These are phyloP conservation scores for Hypercompe scribonia DNA, from an alignment of 2,888 invertebrate genomes.

Conservation along the genomic window DNA sequence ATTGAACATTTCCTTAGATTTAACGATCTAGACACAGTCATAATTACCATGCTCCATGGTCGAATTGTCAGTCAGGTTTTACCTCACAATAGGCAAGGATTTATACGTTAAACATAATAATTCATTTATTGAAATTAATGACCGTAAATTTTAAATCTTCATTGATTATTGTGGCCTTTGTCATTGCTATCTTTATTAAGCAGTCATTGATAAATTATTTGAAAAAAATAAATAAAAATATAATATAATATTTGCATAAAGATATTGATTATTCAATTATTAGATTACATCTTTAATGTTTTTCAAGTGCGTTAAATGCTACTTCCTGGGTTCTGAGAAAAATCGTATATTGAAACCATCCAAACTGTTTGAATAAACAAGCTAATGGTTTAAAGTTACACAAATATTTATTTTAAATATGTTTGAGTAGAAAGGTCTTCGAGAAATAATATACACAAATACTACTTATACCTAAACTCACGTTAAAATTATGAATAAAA, in stretches of 20 bases:
- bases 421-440: no score
- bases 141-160: conserved; percentile 9
- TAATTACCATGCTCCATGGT: conserved; percentile 13
- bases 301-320: neutral
- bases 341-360: neutral
- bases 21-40: conserved; percentile 13
- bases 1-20: conserved; percentile 17
- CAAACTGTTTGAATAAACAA: no score
- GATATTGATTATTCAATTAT: neutral
- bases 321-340: neutral
- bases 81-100: conserved; percentile 10
- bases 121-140: conserved; percentile 12
- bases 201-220: neutral
- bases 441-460: no score
- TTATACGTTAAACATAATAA: conserved; percentile 7
- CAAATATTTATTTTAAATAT: no score
- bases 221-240: neutral
- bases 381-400: no score
- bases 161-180: conserved; percentile 12
- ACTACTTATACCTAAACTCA: no score
- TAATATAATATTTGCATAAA: neutral
- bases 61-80: conserved; percentile 9
- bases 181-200: conserved; percentile 3
- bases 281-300: neutral
- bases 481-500: no score